Conservation (phyloP, 1,140 invertebrate species). For the Ladona fulva region DNA sequence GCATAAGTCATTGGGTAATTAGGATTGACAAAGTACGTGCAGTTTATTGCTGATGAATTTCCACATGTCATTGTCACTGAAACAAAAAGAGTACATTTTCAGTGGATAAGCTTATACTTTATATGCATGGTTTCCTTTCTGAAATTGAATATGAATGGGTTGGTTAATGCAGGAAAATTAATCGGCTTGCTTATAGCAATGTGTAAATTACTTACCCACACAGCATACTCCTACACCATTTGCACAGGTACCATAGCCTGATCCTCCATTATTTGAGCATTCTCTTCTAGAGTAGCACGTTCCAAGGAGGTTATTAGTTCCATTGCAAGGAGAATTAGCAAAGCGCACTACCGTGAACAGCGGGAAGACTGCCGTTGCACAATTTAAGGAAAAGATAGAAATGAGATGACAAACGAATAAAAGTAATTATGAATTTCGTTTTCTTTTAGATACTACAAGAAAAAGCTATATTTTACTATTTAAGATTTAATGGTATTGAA, state of each 20-base stretch:
- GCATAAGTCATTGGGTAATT: constrained; percentile 56
- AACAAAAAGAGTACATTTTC: constrained; percentile 14
- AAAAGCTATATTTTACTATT: too few species aligned
- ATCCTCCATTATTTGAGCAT: constrained; percentile 59
- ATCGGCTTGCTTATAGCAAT: too few species aligned
- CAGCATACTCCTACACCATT: constrained; percentile 62
- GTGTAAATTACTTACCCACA: constrained; percentile 52
- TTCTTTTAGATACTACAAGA: too few species aligned
- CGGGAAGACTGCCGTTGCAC: constrained; percentile 45
- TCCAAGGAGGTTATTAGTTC: constrained; percentile 53
- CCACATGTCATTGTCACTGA: constrained; percentile 61
- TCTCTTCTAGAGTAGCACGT: constrained; percentile 66
- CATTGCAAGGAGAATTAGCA: constrained; percentile 53
- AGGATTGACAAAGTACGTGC: constrained; percentile 72
- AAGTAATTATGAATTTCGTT: neutral
- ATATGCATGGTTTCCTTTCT: too few species aligned
- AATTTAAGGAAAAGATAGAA: neutral
- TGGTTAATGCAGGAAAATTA: too few species aligned
- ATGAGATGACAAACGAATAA: neutral
- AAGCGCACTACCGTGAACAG: constrained; percentile 63
- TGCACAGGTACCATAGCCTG: constrained; percentile 58
- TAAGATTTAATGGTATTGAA: too few species aligned
- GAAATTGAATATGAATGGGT: too few species aligned
- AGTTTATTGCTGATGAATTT: constrained; percentile 56
- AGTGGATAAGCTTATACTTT: too few species aligned